Conservation (phyloP, 92 coral and sea anemone species). For the Porites cylindrica region DNA sequence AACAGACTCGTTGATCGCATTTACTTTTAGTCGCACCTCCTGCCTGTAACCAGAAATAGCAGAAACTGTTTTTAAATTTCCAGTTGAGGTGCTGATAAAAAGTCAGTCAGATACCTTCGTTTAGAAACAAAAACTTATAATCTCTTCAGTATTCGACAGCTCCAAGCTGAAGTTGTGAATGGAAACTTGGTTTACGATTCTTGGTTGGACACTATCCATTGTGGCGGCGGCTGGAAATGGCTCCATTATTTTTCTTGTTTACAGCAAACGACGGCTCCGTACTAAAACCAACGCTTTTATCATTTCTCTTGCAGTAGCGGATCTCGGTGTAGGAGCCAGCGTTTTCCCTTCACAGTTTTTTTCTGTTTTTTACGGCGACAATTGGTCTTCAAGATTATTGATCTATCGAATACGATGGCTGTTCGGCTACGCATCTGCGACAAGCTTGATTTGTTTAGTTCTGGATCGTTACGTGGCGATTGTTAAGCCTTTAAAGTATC, state of each 20-base stretch:
- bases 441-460: background rate
- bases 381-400: background rate
- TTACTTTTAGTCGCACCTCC: too few species aligned
- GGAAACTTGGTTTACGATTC: background rate
- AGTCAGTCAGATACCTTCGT: too few species aligned
- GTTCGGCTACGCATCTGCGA: background rate
- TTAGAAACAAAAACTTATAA: too few species aligned
- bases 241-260: background rate
- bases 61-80: too few species aligned
- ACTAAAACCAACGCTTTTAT: background rate
- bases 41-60: too few species aligned
- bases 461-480: background rate
- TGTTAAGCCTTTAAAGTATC: background rate
- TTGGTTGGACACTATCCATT: background rate
- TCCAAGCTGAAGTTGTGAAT: background rate
- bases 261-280: background rate
- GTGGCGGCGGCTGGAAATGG: background rate
- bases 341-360: background rate
- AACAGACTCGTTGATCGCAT: too few species aligned
- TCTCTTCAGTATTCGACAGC: too few species aligned
- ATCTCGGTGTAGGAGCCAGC: background rate
- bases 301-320: background rate
- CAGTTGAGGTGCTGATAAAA: too few species aligned
- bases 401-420: background rate
- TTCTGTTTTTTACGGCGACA: background rate